Evolutionary conservation across 2,888 invertebrate species (phyloP), one percentile per base, ranked within the genome.

Genomic region (Teleogryllus oceanicus): DNA sequence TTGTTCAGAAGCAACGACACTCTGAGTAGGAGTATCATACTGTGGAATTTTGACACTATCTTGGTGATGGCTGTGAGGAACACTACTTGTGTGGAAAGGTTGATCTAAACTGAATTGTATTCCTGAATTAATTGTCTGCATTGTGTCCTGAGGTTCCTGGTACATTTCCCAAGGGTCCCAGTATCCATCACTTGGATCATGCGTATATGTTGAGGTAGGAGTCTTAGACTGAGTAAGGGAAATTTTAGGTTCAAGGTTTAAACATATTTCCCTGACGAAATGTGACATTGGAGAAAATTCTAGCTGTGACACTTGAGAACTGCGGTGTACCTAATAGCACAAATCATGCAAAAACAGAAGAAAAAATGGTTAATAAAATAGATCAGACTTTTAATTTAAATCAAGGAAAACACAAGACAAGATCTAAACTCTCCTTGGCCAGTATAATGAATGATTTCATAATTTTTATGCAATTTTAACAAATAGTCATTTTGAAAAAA

Each of bases 141-240:
- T 37, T 37, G 37, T 5, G 37, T 37, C 37, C 8, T 37, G 37
- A 8, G 37, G 87, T 83, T 89, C 89, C 86, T 89, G 89, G 86
- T 92, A 93, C 84, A 91, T 89, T 84, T 93, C 91, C 95, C 95
- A 95, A 80, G 94, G 94, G 89, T 95, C 94, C 87, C 78, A 87
- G 87, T 84, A 89, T 88, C 80, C 78, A 78, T 83, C 76, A 78
- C 78, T 76, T n/a, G 78, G 79, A 74, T 81, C 81, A 74, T 82
- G 79, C 21, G 49, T 18, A 50, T 80, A 79, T 49, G 82, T 81
- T 81, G 83, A 20, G 76, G 75, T 49, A 51, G 78, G 16, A 16
- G 77, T 80, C 81, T 80, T 78, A 82, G 80, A 80, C 80, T 84
- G 83, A 78, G 83, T 82, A 78, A 82, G 80, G 79, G 83, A 18